phyloP scores from a whole-genome alignment of 2,113 vertebrate genomes.

The Saimiri boliviensis region DNA sequence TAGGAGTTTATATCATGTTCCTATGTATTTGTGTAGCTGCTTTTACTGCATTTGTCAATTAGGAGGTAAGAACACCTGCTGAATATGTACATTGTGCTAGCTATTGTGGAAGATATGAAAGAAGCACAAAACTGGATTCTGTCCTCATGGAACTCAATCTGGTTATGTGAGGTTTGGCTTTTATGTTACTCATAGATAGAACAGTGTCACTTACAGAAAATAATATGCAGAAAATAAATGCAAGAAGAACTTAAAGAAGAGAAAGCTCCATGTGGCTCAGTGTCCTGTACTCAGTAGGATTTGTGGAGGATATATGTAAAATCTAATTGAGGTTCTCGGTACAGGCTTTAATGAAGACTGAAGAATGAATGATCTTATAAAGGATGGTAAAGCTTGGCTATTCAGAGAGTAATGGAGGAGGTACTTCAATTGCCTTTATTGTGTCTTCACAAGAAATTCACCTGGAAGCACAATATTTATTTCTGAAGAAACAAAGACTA shows the following conservation, averaged over 20 bases:
- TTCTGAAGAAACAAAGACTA: conserved; percentile 55
- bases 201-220: not conserved
- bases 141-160: not conserved
- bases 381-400: not conserved
- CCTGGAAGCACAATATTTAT: conserved; percentile 25
- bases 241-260: not conserved
- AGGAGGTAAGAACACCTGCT: not conserved
- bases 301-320: not conserved
- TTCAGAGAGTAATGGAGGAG: not conserved
- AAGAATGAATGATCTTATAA: not conserved
- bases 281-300: not conserved
- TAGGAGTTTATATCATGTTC: not conserved
- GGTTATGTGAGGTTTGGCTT: not conserved
- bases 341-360: not conserved
- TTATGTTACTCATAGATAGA: not conserved
- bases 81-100: too few species aligned
- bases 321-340: not conserved
- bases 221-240: not conserved
- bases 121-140: not conserved
- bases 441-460: conserved; percentile 49
- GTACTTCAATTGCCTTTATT: not conserved
- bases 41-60: not conserved
- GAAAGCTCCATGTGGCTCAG: not conserved
- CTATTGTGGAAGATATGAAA: not conserved
- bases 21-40: not conserved